Percentiles rank a stretch among this genome's conserved stretches.
phyloP scores from a whole-genome alignment of 2,113 vertebrate genomes.

The Suricata suricatta region DNA sequence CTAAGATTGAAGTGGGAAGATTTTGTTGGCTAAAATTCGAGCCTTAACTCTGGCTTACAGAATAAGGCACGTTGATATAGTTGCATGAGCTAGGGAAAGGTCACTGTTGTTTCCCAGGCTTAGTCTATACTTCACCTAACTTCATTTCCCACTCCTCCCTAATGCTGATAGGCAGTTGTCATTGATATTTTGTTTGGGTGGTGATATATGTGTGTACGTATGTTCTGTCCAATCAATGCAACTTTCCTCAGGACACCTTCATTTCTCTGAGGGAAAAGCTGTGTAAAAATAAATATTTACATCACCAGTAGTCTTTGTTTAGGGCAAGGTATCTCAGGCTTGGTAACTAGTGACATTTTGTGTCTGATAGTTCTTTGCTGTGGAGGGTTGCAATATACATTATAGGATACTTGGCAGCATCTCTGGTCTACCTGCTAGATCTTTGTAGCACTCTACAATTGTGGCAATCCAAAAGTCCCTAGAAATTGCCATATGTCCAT shows the following conservation, averaged over 20 bases:
- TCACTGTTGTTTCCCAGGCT: background rate
- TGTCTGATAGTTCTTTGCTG: background rate
- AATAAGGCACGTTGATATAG: background rate
- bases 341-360: background rate
- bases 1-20: background rate
- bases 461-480: background rate
- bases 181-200: background rate
- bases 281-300: background rate
- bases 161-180: background rate
- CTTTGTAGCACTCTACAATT: background rate
- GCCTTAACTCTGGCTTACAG: background rate
- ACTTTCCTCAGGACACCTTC: background rate
- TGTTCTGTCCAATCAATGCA: background rate
- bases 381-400: background rate
- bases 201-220: background rate
- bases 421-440: background rate
- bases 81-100: background rate
- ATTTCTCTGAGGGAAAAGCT: background rate
- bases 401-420: background rate
- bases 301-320: background rate
- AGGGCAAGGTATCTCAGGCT: background rate
- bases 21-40: background rate
- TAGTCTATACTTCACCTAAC: background rate
- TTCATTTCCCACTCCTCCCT: background rate
- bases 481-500: background rate